These are phyloP conservation scores for Agriopis aurantiaria DNA, from an alignment of 2,888 invertebrate species.

Conservation along the genomic window DNA sequence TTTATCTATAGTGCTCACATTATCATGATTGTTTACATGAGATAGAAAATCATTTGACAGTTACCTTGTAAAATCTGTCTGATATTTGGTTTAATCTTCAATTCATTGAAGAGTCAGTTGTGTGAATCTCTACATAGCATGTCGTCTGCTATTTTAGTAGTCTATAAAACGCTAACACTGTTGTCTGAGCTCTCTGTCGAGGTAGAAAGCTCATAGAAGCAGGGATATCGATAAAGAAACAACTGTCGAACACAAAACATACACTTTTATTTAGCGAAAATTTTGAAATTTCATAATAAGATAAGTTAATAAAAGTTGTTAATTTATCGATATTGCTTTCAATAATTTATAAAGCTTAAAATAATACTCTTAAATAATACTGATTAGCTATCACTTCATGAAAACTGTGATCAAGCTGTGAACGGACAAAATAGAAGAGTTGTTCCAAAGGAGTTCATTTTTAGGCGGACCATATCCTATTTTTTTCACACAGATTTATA, in stretches of 20 bases:
- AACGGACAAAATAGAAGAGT: neutral
- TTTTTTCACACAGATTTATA: neutral
- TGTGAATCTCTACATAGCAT: constrained; percentile 35
- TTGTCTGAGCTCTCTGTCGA: constrained; percentile 35
- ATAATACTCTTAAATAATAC: constrained; percentile 39
- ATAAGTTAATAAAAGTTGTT: constrained; percentile 24
- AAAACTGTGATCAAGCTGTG: constrained; percentile 17
- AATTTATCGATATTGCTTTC: constrained; percentile 34
- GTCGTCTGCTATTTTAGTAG: constrained; percentile 36
- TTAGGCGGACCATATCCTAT: neutral
- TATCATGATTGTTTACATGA: constrained; percentile 37
- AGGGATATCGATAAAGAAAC: constrained; percentile 38
- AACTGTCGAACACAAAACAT: constrained; percentile 25
- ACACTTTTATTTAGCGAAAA: constrained; percentile 27
- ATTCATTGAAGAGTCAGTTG: constrained; percentile 33
- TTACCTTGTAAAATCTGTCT: constrained; percentile 36
- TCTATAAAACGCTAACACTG: constrained; percentile 32
- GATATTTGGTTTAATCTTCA: constrained; percentile 3
- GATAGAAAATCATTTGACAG: constrained; percentile 26
- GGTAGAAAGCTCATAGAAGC: constrained; percentile 35
- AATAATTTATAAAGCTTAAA: constrained; percentile 31
- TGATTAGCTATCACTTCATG: constrained; percentile 37
- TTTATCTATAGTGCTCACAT: constrained; percentile 31
- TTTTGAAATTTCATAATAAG: constrained; percentile 13
- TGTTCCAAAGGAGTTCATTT: neutral